A percentile compares a stretch with the other conserved stretches of the same genome.
Evolutionary conservation across 2,888 invertebrate species (phyloP).

Genomic region (Eueremaeus valkanovi): DNA sequence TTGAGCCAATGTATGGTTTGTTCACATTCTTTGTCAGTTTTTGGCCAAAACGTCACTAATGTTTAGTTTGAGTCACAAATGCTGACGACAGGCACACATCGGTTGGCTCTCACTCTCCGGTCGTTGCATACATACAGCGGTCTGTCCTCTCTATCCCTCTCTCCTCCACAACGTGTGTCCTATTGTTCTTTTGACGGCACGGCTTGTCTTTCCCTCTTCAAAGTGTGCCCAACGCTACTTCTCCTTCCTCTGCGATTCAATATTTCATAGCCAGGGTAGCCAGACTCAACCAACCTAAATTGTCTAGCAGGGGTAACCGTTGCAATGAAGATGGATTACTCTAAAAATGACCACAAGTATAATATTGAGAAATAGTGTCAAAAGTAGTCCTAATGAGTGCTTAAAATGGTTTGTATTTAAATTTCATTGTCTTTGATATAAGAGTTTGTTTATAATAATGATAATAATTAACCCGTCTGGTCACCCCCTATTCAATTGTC

Average conservation of each 20-base stretch:
- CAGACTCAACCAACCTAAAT: too few species aligned
- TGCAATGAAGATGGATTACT: too few species aligned
- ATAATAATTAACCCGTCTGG: too few species aligned
- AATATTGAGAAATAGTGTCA: too few species aligned
- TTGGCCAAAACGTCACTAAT: background rate
- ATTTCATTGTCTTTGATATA: too few species aligned
- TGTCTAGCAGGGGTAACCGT: too few species aligned
- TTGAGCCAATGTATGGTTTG: background rate
- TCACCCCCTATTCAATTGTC: too few species aligned
- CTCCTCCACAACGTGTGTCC: background rate
- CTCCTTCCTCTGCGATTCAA: background rate
- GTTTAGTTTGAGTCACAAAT: conserved; percentile 17
- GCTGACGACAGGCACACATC: conserved; percentile 1
- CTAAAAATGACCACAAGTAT: too few species aligned
- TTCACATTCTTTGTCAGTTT: background rate
- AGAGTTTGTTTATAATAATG: too few species aligned
- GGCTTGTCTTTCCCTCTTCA: background rate
- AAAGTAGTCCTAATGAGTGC: too few species aligned
- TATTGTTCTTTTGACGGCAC: conserved; percentile 10
- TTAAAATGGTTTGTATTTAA: too few species aligned
- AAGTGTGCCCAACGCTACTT: background rate
- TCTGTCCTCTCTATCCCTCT: background rate
- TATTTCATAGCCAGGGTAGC: too few species aligned
- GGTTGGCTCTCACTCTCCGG: background rate
- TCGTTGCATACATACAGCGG: background rate